A percentile compares a stretch with the other conserved stretches of the same genome.
Evolutionary conservation across 2,888 invertebrate species (phyloP).

Genomic region (Petrolisthes cinctipes): DNA sequence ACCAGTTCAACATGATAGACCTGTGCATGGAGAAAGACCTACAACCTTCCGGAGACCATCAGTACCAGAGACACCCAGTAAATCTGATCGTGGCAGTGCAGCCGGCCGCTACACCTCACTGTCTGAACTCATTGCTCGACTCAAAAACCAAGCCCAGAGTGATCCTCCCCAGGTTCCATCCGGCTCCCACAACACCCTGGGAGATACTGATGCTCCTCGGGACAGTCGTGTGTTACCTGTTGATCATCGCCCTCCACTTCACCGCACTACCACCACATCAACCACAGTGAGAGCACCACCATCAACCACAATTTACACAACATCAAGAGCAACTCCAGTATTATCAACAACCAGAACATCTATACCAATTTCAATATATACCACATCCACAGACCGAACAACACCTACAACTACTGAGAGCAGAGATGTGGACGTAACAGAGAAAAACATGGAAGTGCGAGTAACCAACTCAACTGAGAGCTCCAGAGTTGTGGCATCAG

Average conservation of each 20-base stretch:
- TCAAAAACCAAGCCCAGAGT: conserved; percentile 30
- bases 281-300: conserved; percentile 12
- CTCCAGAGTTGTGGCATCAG: conserved; percentile 56
- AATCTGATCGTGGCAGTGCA: not conserved
- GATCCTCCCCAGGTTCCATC: conserved; percentile 23
- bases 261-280: conserved; percentile 9
- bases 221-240: conserved; percentile 30
- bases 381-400: conserved; percentile 22
- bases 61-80: not conserved
- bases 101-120: conserved; percentile 38
- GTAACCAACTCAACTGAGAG: conserved; percentile 63
- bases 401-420: conserved; percentile 9
- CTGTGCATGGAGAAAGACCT: not conserved
- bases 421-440: not conserved
- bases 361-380: not conserved
- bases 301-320: not conserved
- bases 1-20: not conserved
- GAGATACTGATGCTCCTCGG: conserved; percentile 13
- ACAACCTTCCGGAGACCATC: not conserved
- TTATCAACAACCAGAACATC: not conserved
- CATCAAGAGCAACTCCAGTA: not conserved
- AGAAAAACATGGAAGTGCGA: conserved; percentile 46
- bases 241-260: not conserved
- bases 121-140: conserved; percentile 47
- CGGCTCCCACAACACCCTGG: conserved; percentile 14